Evolutionary conservation across 1,140 invertebrate species (phyloP).

Genomic region (Drosophila micromelanica): DNA sequence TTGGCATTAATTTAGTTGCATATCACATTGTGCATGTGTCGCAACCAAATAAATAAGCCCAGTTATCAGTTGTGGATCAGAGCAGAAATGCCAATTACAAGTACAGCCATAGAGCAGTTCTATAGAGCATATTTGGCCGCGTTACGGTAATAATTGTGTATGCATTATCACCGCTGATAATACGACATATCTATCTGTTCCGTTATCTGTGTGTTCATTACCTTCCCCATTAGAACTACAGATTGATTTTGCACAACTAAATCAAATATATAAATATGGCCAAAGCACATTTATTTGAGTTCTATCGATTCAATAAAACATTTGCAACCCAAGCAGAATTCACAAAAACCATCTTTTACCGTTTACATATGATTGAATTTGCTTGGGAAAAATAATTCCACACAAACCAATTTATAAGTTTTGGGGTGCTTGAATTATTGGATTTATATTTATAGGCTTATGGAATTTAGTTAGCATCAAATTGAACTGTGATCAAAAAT

Average conservation of each 20-base stretch:
- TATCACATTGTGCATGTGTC: constrained; percentile 4
- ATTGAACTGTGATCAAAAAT: no score
- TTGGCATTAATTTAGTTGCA: background rate
- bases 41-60: constrained; percentile 18
- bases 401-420: background rate
- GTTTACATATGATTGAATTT: background rate
- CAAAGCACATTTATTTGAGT: constrained; percentile 12
- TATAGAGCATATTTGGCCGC: constrained; percentile 31
- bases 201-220: constrained; percentile 47
- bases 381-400: background rate
- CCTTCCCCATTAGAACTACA: constrained; percentile 66
- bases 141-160: constrained; percentile 67
- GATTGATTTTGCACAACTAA: constrained; percentile 53
- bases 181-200: constrained; percentile 50
- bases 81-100: constrained; percentile 35
- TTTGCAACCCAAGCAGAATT: constrained; percentile 13
- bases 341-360: background rate
- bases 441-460: background rate
- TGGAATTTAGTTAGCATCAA: no score
- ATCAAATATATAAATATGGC: constrained; percentile 29
- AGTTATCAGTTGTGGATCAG: constrained; percentile 26
- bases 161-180: constrained; percentile 69
- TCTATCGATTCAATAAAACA: constrained; percentile 31
- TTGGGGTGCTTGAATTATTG: background rate
- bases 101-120: background rate